Evolutionary conservation across 1,140 invertebrate genomes (phyloP).

Genomic region (Papilio dardanus): DNA sequence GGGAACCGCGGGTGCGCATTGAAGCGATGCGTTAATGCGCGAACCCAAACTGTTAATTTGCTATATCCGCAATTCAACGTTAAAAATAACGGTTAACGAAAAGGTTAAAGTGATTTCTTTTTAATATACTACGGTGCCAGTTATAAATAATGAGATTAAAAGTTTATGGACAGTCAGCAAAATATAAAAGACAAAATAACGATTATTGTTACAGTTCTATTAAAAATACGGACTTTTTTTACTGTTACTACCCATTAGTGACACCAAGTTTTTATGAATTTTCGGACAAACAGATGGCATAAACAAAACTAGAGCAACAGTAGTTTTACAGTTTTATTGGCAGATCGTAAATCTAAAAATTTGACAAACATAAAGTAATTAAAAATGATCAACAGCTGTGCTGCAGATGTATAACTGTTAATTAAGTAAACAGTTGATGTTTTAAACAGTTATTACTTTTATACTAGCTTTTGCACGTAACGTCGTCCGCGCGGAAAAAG

Average conservation of each 20-base stretch:
- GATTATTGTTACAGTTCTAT: not conserved
- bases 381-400: not conserved
- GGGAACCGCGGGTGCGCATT: constrained; percentile 41
- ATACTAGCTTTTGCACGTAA: too few species aligned
- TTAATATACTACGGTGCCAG: not conserved
- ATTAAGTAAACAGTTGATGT: not conserved
- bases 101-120: not conserved
- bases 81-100: constrained; percentile 27
- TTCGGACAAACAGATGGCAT: not conserved
- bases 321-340: constrained; percentile 13
- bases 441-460: not conserved
- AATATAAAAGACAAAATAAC: not conserved
- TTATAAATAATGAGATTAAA: not conserved
- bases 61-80: constrained; percentile 33
- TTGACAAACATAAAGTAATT: constrained; percentile 1
- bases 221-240: not conserved
- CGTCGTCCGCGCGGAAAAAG: too few species aligned
- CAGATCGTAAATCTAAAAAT: not conserved
- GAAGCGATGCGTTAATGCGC: constrained; percentile 42
- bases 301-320: constrained; percentile 14
- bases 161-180: not conserved
- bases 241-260: not conserved
- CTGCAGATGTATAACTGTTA: not conserved
- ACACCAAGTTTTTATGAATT: not conserved
- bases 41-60: constrained; percentile 38